These are phyloP conservation scores for Scaptodrosophila lebanonensis DNA, from an alignment of 1,140 invertebrate species.

Conservation along the genomic window DNA sequence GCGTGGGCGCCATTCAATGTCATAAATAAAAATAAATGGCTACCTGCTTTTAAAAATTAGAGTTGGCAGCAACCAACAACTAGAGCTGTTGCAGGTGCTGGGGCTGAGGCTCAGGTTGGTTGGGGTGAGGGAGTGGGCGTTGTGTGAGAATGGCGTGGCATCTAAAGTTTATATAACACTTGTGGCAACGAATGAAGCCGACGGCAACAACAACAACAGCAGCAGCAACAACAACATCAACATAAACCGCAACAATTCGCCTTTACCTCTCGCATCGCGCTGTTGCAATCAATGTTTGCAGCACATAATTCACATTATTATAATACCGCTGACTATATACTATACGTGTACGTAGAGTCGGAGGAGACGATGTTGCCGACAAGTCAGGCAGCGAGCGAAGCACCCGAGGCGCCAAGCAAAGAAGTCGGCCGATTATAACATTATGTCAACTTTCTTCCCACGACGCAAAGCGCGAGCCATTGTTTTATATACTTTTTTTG, in stretches of 20 bases:
- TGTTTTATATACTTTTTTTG: slow-evolving; percentile 20
- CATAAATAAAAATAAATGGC: no score
- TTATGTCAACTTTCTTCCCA: slow-evolving; percentile 75
- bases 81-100: slow-evolving; percentile 30
- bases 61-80: slow-evolving; percentile 10
- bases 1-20: no score
- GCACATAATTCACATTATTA: slow-evolving; percentile 63
- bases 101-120: slow-evolving; percentile 16
- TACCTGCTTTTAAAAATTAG: not conserved
- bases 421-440: slow-evolving; percentile 69
- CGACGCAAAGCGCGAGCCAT: slow-evolving; percentile 43
- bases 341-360: no score
- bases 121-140: no score
- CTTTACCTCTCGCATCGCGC: not conserved
- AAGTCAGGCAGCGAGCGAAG: slow-evolving; percentile 41
- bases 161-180: slow-evolving; percentile 70
- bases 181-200: slow-evolving; percentile 30
- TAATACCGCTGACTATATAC: no score
- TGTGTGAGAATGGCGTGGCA: slow-evolving; percentile 72
- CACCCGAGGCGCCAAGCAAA: slow-evolving; percentile 30
- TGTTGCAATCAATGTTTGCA: slow-evolving; percentile 51
- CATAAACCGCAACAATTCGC: not conserved
- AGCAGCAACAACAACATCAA: slow-evolving; percentile 7
- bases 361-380: slow-evolving; percentile 37
- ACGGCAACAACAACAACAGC: slow-evolving; percentile 24